Conservation (phyloP, 64 coral and sea anemone genomes). For the Acropora yongei region DNA sequence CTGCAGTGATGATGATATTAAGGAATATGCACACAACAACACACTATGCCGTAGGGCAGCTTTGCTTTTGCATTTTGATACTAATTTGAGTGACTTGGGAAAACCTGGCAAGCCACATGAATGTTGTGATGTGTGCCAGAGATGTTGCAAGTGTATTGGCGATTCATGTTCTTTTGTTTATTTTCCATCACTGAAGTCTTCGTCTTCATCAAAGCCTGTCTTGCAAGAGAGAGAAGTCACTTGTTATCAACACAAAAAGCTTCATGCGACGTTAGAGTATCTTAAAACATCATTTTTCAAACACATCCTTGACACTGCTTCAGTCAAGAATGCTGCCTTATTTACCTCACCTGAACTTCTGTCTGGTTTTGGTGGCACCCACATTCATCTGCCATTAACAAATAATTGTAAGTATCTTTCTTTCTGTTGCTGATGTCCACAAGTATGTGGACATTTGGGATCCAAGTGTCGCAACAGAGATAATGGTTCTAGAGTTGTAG, state of each 20-base stretch:
- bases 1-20: too few relatives aligned
- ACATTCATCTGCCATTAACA: conserved; percentile 23
- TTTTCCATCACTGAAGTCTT: too few relatives aligned
- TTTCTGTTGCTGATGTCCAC: conserved; percentile 17
- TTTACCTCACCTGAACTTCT: conserved; percentile 21
- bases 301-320: background rate
- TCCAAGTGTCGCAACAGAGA: background rate
- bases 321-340: background rate
- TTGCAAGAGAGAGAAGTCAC: too few relatives aligned
- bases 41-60: too few relatives aligned
- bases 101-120: too few relatives aligned
- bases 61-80: too few relatives aligned
- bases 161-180: background rate
- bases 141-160: too few relatives aligned
- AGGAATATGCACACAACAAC: too few relatives aligned
- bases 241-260: too few relatives aligned
- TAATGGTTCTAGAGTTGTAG: conserved; percentile 19
- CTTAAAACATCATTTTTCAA: background rate
- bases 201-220: too few relatives aligned
- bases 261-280: background rate
- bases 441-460: conserved; percentile 38
- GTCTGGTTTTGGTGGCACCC: conserved; percentile 11
- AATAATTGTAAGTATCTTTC: background rate
- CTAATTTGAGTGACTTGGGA: too few relatives aligned
- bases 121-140: too few relatives aligned